A percentile compares a stretch with the other conserved stretches of the same genome.
Evolutionary conservation across 1,140 invertebrate genomes (phyloP).

Genomic region (Plodia interpunctella): DNA sequence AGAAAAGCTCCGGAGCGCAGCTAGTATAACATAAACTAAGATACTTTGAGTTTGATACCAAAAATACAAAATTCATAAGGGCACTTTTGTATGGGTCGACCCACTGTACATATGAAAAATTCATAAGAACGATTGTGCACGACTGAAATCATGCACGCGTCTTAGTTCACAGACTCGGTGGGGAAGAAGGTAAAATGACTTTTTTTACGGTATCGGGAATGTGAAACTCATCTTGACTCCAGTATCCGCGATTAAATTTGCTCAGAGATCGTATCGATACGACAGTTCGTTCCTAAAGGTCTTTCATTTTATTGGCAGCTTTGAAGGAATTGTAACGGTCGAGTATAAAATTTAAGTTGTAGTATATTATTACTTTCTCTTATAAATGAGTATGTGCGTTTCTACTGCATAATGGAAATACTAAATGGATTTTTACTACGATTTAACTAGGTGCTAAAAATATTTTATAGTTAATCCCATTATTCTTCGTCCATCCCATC

Average conservation of each 20-base stretch:
- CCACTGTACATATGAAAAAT: conserved; percentile 14
- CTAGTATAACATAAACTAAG: conserved; percentile 8
- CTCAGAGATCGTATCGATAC: conserved; percentile 7
- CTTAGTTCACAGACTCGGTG: neutral
- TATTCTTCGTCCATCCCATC: no score
- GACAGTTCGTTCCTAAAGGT: conserved; percentile 5
- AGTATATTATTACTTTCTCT: neutral
- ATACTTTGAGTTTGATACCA: conserved; percentile 15
- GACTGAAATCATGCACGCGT: conserved; percentile 9
- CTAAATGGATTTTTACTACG: no score
- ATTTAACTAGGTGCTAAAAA: no score
- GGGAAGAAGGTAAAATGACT: conserved; percentile 8
- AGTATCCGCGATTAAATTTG: conserved; percentile 9
- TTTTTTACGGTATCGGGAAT: conserved; percentile 12
- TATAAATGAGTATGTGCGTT: no score
- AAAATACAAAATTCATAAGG: conserved; percentile 21
- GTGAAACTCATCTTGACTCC: conserved; percentile 7
- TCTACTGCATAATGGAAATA: no score
- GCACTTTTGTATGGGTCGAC: conserved; percentile 18
- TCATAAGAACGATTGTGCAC: conserved; percentile 12
- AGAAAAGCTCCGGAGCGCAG: no score
- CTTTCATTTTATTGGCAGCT: conserved; percentile 7
- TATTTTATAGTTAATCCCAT: no score
- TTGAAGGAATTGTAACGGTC: neutral
- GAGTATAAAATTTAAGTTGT: neutral